A percentile compares a stretch with the other conserved stretches of the same genome.
Conservation (phyloP, 64 coral and sea anemone species). For the Cladopsammia gracilis region DNA sequence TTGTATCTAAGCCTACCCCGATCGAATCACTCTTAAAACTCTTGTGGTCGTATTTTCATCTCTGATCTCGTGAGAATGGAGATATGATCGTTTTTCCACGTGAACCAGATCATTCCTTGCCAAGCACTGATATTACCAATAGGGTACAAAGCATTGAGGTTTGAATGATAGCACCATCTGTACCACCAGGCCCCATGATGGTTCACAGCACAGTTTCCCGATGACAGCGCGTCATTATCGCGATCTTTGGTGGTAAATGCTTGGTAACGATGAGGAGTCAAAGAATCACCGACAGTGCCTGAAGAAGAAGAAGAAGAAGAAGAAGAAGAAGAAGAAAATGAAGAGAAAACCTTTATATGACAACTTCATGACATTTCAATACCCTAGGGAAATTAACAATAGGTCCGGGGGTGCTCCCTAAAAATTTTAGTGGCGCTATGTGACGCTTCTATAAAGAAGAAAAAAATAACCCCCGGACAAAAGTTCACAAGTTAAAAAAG, state of each 20-base stretch:
- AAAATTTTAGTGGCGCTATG: too few relatives aligned
- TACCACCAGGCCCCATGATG: constrained; percentile 40
- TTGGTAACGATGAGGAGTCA: background rate
- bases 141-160: constrained; percentile 43
- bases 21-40: background rate
- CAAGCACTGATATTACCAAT: background rate
- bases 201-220: background rate
- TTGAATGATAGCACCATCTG: background rate
- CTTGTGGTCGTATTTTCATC: constrained; percentile 28
- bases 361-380: too few relatives aligned
- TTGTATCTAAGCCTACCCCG: too few relatives aligned
- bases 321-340: too few relatives aligned
- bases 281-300: constrained; percentile 6
- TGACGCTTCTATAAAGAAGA: too few relatives aligned
- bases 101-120: constrained; percentile 9
- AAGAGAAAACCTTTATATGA: too few relatives aligned
- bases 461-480: too few relatives aligned
- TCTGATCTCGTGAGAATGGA: background rate
- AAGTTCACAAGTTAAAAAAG: too few relatives aligned
- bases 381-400: too few relatives aligned
- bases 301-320: background rate
- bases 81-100: background rate
- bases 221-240: background rate
- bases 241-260: constrained; percentile 38
- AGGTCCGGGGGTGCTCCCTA: too few relatives aligned